These are phyloP conservation scores for Champsocephalus gunnari DNA, from an alignment of 2,797 vertebrate genomes.

Conservation along the genomic window DNA sequence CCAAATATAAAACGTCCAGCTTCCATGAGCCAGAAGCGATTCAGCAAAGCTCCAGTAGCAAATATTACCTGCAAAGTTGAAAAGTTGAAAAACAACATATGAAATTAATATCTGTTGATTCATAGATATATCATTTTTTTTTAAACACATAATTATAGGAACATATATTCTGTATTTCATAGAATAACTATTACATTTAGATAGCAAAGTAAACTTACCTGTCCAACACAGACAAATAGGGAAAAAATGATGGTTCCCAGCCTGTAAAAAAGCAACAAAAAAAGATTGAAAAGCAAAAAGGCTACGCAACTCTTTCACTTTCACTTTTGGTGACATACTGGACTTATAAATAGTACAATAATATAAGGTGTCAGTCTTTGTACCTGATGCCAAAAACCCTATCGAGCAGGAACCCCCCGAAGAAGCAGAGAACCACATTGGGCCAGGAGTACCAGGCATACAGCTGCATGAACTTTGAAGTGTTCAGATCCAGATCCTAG, in stretches of 20 bases:
- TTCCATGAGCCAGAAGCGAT: slow-evolving; percentile 95
- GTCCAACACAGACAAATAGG: slow-evolving; percentile 92
- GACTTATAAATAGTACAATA: neutral
- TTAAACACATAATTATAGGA: neutral
- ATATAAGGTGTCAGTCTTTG: neutral
- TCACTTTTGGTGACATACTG: neutral
- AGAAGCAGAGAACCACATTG: slow-evolving; percentile 96
- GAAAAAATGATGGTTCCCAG: slow-evolving; percentile 95
- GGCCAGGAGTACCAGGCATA: slow-evolving; percentile 99
- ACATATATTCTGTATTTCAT: neutral
- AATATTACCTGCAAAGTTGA: slow-evolving; percentile 87
- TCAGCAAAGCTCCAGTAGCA: slow-evolving; percentile 89
- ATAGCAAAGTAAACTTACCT: slow-evolving; percentile 84
- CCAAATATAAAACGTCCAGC: slow-evolving; percentile 95
- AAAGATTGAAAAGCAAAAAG: neutral
- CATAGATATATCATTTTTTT: neutral
- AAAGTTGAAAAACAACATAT: neutral
- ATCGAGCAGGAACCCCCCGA: slow-evolving; percentile 96
- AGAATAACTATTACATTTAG: neutral
- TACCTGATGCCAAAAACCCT: slow-evolving; percentile 97
- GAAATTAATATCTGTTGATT: neutral
- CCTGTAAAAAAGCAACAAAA: slow-evolving; percentile 69
- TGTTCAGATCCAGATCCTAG: slow-evolving; percentile 94
- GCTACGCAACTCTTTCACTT: slow-evolving; percentile 10
- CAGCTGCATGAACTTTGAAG: slow-evolving; percentile 92